A percentile compares a stretch with the other conserved stretches of the same genome.
Conservation (phyloP, 2,797 vertebrate genomes). For the Manis javanica region DNA sequence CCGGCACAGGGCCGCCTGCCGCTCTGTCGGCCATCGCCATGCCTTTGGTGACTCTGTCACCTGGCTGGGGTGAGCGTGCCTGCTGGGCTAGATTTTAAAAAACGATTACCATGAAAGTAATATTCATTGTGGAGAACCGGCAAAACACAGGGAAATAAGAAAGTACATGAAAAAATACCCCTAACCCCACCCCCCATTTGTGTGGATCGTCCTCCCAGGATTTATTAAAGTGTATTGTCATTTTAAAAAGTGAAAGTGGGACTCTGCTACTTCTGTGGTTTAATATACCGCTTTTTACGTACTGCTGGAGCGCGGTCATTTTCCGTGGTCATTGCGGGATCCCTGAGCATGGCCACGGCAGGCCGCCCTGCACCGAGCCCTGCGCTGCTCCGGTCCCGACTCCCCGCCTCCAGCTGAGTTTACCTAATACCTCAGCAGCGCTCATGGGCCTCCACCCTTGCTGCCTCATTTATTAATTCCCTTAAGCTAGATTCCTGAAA, state of each 20-base stretch:
- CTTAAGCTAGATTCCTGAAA: not conserved
- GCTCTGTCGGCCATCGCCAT: not conserved
- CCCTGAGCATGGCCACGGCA: too few species aligned
- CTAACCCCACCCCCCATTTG: not conserved
- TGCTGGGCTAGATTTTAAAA: not conserved
- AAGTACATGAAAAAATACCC: not conserved
- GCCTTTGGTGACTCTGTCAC: not conserved
- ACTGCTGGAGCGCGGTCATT: not conserved
- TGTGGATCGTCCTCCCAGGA: not conserved
- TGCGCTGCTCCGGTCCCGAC: too few species aligned
- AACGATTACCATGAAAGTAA: not conserved
- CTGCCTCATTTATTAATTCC: not conserved
- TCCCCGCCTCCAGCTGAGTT: not conserved
- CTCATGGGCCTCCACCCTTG: too few species aligned
- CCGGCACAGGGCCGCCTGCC: not conserved
- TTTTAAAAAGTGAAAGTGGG: not conserved
- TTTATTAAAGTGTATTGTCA: not conserved
- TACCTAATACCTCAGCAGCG: too few species aligned
- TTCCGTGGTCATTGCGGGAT: not conserved
- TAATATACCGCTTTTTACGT: not conserved
- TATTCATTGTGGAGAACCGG: not conserved
- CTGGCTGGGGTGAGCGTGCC: not conserved
- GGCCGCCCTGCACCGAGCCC: too few species aligned
- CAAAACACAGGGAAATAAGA: not conserved
- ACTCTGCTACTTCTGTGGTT: not conserved